Base-by-base conservation (phyloP, 1,140 invertebrate species). In the Lepidostoma basale region DNA sequence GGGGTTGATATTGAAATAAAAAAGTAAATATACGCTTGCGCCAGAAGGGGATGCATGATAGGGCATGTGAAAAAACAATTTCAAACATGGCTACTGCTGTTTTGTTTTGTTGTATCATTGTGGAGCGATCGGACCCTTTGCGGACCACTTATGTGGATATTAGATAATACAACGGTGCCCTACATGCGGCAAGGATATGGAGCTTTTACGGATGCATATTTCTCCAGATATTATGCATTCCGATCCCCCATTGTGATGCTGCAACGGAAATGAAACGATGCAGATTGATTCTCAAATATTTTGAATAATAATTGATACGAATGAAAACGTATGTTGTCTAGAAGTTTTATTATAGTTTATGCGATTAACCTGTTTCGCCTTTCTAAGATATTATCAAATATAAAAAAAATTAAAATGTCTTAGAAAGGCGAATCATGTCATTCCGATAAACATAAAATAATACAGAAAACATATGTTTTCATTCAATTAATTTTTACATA, bases 1-100 rank as follows among this genome's bases (percentile, higher is more conserved):
- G 65, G 70, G 69, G 70, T 56, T 62, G 22, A 62, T 68, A 72
- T 72, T 65, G 67, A 69, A 72, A 72, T 68, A 72, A 72, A 69
- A 65, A 72, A 66, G 59, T 68, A 60, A 52, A 68, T 63, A 62
- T 42, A 30, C n/a, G 49, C 30, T 36, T n/a, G 64, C 66, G 44
- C 5, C 20, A 28, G 56, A 62, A 3, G 42, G 26, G 42, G 62
- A 54, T 54, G 62, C 44, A 52, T 39, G 33, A 28, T 10, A 44
- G 22, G 59, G 56, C 65, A 68, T 63, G 70, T 72, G 67, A 68
- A 69, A 72, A 68, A 72, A 68, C 65, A 68, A 49, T 71, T 68
- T 65, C 25, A 42, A 68, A 62, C 30, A 68, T 65, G 42, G 69
- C 69, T 71, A 72, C 66, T 67, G 66, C 56, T 54, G 62, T 56